Percentiles rank a stretch among this genome's conserved stretches.
These are phyloP conservation scores for Eulacestoma nigropectus DNA, from an alignment of 2,113 vertebrate genomes.

Conservation along the genomic window DNA sequence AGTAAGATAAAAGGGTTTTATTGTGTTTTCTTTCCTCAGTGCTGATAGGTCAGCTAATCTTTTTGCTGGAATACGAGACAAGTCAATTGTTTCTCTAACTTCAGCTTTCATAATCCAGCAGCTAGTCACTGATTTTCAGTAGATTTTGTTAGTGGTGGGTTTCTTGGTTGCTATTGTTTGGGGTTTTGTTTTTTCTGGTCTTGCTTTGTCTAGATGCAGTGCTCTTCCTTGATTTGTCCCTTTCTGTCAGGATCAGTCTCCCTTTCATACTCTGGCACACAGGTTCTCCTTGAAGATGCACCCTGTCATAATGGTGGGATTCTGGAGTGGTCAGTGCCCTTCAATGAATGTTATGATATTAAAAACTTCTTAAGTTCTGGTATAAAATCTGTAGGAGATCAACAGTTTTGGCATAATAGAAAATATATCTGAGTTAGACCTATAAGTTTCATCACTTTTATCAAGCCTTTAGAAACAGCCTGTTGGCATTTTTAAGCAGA, in stretches of 20 bases:
- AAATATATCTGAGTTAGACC: not conserved
- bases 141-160: not conserved
- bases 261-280: rapidly evolving
- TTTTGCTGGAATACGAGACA: not conserved
- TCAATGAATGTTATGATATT: not conserved
- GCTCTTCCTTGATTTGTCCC: not conserved
- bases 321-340: not conserved
- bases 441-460: not conserved
- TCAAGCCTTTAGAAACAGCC: not conserved
- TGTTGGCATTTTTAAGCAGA: not conserved
- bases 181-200: not conserved
- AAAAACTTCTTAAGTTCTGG: not conserved
- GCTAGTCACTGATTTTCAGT: not conserved
- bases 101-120: not conserved
- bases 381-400: not conserved
- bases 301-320: not conserved
- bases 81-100: not conserved
- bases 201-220: not conserved
- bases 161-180: not conserved
- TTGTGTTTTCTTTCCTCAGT: not conserved
- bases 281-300: not conserved
- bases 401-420: not conserved
- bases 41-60: not conserved
- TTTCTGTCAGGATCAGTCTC: not conserved
- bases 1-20: not conserved